Percentiles rank a stretch among this genome's conserved stretches.
Conservation (phyloP, 2,888 invertebrate genomes). For the Synergus itoensis region DNA sequence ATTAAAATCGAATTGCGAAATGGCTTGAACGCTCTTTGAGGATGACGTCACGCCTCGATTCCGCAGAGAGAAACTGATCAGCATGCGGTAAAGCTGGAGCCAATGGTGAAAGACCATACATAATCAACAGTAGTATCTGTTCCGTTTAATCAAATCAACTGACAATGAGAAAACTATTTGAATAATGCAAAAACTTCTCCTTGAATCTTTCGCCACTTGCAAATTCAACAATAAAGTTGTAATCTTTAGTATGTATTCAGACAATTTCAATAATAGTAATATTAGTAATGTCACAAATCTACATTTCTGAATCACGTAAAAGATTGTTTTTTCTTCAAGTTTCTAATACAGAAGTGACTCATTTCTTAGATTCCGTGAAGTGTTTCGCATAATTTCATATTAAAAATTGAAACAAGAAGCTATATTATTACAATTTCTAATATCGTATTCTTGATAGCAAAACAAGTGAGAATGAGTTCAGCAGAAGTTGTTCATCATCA, state of each 20-base stretch:
- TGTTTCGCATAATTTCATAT: conserved; percentile 1
- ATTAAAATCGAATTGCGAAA: conserved; percentile 70
- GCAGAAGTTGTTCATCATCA: not conserved
- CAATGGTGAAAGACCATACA: conserved; percentile 41
- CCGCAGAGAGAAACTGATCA: conserved; percentile 44
- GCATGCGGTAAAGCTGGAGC: conserved; percentile 42
- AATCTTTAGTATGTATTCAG: not conserved
- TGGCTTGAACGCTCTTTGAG: conserved; percentile 60
- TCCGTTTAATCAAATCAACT: conserved; percentile 3
- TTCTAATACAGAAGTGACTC: not conserved
- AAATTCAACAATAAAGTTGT: not conserved
- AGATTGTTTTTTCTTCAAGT: not conserved
- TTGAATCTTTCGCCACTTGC: not conserved
- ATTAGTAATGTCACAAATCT: no score
- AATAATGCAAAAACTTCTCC: not conserved
- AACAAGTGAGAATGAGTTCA: conserved; percentile 29
- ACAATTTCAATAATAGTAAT: no score
- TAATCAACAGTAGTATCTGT: conserved; percentile 9
- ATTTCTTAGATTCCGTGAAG: not conserved
- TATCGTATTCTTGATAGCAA: not conserved
- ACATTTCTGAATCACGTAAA: not conserved
- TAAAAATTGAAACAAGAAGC: not conserved
- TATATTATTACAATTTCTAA: conserved; percentile 22
- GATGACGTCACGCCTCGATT: conserved; percentile 61
- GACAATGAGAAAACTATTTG: not conserved